Conservation (phyloP, 64 coral and sea anemone genomes). For the Cladopsammia gracilis region DNA sequence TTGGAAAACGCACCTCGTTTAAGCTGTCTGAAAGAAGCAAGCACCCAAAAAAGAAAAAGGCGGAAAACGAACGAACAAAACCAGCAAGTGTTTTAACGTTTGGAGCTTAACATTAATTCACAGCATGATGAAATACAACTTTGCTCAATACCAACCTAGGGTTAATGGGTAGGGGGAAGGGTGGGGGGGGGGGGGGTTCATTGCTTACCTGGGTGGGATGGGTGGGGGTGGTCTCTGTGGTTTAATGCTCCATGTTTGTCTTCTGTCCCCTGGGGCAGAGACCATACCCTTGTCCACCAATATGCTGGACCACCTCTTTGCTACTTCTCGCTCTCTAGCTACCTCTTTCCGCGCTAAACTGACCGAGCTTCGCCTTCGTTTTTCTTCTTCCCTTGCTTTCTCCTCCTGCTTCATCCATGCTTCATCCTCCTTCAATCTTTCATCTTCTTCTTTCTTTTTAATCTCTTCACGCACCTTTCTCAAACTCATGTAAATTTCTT, state of each 20-base stretch:
- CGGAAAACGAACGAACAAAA: too few species aligned
- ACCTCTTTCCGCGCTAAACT: constrained; percentile 91
- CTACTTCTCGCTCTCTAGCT: constrained; percentile 77
- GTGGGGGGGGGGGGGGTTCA: not conserved
- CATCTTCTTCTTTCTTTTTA: constrained; percentile 86
- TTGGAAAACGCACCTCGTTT: too few species aligned
- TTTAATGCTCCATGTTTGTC: constrained; percentile 23
- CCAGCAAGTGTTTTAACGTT: too few species aligned
- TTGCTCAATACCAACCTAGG: too few species aligned
- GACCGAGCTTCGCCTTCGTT: constrained; percentile 85
- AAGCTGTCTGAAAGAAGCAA: too few species aligned
- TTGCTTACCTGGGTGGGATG: constrained; percentile 62
- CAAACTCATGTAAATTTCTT: constrained; percentile 96
- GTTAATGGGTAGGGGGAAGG: not conserved
- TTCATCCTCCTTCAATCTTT: constrained; percentile 81
- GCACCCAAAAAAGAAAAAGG: too few species aligned
- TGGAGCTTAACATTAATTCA: too few species aligned
- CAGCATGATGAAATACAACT: too few species aligned
- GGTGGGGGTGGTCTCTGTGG: constrained; percentile 81
- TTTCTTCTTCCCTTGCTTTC: constrained; percentile 89
- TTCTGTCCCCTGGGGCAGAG: not conserved
- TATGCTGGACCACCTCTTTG: constrained; percentile 39
- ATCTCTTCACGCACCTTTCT: constrained; percentile 83
- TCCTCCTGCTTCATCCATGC: constrained; percentile 90
- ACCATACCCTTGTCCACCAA: not conserved